Base-by-base conservation (phyloP, 2,113 vertebrate genomes). In the Nerophis lumbriciformis region DNA sequence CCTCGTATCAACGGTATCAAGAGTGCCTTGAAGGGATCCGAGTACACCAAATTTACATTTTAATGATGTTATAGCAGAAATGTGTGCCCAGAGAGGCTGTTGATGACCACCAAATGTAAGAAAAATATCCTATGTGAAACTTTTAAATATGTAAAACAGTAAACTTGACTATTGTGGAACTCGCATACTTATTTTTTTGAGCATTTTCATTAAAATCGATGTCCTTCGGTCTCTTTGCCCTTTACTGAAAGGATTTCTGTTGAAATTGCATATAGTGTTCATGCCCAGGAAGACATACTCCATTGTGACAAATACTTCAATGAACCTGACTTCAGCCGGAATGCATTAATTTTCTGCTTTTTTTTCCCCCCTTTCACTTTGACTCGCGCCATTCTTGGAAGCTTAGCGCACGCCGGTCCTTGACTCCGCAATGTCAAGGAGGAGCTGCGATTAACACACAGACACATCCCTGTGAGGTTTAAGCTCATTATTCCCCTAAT, bases 401-500 rank as follows among this genome's bases (percentile, higher is more conserved):
- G 44, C 11, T 47, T 39, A 56, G 49, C n/a, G 52, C 36, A 58
- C 44, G 42, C 68, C 49, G 65, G 48, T 68, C 65, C 65, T 72
- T 73, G 69, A 61, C 59, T 73, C 60, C 14, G 10, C 59, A 47
- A 13, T 50, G 68, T 65, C 70, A 72, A 59, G 45, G 63, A 68
- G 56, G n/a, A 16, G 13, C 21, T 13, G 37, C 15, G 36, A 67
- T 63, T 52, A 68, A 50, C 61, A 55, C 45, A 45, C 28, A 28
- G 28, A 28, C 42, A 9, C 56, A 72, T 60, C 38, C 50, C 53
- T 44, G 44, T 15, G 56, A 64, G 64, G 21, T 61, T 68, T 61
- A 48, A 62, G 49, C 67, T 72, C 67, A 66, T 79, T 77, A 77
- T 63, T 77, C 38, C 38, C 36, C 39, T 66, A 52, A 50, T 38